Base-by-base conservation (phyloP, 2,113 vertebrate species). In the Sphaerodactylus townsendi region DNA sequence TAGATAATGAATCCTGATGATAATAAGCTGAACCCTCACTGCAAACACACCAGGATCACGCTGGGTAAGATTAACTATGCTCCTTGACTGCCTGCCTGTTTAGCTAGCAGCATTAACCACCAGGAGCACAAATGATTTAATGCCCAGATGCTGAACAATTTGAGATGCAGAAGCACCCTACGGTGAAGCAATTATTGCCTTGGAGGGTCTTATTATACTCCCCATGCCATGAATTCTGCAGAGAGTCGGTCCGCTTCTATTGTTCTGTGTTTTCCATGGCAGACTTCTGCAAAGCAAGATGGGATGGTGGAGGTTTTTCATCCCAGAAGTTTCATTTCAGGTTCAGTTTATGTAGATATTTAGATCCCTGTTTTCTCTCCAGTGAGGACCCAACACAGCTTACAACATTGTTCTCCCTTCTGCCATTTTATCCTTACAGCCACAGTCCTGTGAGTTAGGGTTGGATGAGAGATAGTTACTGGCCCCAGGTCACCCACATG, bases 111-210 rank as follows among this genome's bases (percentile, higher is more conserved):
- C 87, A 92, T 79, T 85, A 85, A 89, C 86, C 94, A 93, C 86
- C 92, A 88, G 91, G 86, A 95, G 92, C 85, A 88, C 81, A 93
- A 88, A 92, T 92, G 90, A 94, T 93, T 95, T 93, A 95, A 90
- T 95, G 84, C 85, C 87, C 93, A 95, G 94, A 95, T 92, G 91
- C 90, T 92, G 87, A 95, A 85, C 89, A 94, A 95, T 94, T 94
- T 96, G 92, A 95, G 91, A 95, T 94, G 88, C 90, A 93, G 86
- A 92, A 93, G 82, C 92, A 89, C 89, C 95, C 93, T 90, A 91
- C 85, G 90, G 89, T 79, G 93, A 94, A 91, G 87, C 92, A 96
- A 95, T 96, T 95, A 96, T 93, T 95, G 92, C 91, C 89, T 94
- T 94, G 85, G 90, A 95, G 91, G 89, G 75, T 92, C 88, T 94